Conservation (phyloP, 2,888 invertebrate species). For the Pimpla rufipes region DNA sequence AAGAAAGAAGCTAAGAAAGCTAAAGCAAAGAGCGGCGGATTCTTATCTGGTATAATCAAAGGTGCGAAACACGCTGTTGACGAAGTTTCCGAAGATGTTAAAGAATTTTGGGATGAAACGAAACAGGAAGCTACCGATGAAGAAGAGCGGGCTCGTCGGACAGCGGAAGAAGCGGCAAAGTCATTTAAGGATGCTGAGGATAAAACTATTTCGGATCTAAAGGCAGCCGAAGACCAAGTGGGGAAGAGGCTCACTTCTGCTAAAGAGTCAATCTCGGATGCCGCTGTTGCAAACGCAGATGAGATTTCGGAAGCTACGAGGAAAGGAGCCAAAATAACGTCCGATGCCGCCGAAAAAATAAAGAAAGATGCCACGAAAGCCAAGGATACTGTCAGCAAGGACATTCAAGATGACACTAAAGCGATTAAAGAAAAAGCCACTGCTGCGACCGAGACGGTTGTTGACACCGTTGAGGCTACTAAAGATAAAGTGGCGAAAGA, state of each 20-base stretch:
- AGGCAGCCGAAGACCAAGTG: slow-evolving; percentile 52
- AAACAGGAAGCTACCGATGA: slow-evolving; percentile 67
- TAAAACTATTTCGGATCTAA: slow-evolving; percentile 49
- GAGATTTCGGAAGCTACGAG: slow-evolving; percentile 49
- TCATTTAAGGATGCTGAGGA: slow-evolving; percentile 50
- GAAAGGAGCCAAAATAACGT: slow-evolving; percentile 31
- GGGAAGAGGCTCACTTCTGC: slow-evolving; percentile 4
- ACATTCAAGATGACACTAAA: slow-evolving; percentile 63
- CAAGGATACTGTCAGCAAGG: slow-evolving; percentile 64
- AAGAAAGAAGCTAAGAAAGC: slow-evolving; percentile 67
- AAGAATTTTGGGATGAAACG: slow-evolving; percentile 74
- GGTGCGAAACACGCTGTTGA: slow-evolving; percentile 71
- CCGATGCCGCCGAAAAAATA: slow-evolving; percentile 27
- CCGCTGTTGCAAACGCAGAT: slow-evolving; percentile 47
- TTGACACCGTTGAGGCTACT: slow-evolving; percentile 52
- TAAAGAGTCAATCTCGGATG: slow-evolving; percentile 39
- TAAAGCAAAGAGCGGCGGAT: slow-evolving; percentile 69
- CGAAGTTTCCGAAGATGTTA: slow-evolving; percentile 70
- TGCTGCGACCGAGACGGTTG: slow-evolving; percentile 82
- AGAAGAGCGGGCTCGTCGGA: slow-evolving; percentile 71
- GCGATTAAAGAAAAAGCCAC: slow-evolving; percentile 36
- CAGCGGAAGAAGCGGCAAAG: slow-evolving; percentile 71
- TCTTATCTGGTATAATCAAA: slow-evolving; percentile 73
- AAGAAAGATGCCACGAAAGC: slow-evolving; percentile 36
- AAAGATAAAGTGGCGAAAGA: slow-evolving; percentile 63